These are phyloP conservation scores for Chrysochloris asiatica DNA, from an alignment of 2,113 vertebrate species.

Conservation along the genomic window DNA sequence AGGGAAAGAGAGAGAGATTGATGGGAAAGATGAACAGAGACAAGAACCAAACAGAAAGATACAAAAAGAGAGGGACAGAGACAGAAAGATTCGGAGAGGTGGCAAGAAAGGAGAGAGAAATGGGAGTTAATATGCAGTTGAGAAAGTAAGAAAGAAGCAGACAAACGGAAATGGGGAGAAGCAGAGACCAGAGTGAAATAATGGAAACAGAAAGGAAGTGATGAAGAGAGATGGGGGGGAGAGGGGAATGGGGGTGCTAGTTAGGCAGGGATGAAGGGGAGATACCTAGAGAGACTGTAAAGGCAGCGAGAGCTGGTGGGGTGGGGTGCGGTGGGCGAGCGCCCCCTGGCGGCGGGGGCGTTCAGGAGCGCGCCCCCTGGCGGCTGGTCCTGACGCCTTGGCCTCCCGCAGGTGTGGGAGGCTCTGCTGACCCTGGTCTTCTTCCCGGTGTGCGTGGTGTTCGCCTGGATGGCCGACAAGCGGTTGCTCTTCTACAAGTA, in stretches of 20 bases:
- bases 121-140: too few species aligned
- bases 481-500: conserved; percentile 98
- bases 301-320: background rate
- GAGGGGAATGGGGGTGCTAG: background rate
- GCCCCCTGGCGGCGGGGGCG: background rate
- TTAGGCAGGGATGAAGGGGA: background rate
- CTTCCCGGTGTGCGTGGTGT: conserved; percentile 95
- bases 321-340: background rate
- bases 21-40: background rate
- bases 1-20: background rate
- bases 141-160: too few species aligned
- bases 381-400: conserved; percentile 1
- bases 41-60: background rate
- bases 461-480: conserved; percentile 97
- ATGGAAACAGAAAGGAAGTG: accelerated
- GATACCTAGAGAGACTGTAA: background rate
- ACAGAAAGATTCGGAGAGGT: too few species aligned
- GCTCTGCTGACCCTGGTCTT: conserved; percentile 93
- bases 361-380: conserved; percentile 9
- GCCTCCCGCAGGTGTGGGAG: conserved; percentile 90
- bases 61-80: too few species aligned
- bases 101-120: too few species aligned
- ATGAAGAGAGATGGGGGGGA: accelerated
- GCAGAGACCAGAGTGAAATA: too few species aligned
- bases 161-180: too few species aligned